A percentile compares a stretch with the other conserved stretches of the same genome.
Conservation (phyloP, 2,888 invertebrate genomes). For the Trissoscelio sp. region DNA sequence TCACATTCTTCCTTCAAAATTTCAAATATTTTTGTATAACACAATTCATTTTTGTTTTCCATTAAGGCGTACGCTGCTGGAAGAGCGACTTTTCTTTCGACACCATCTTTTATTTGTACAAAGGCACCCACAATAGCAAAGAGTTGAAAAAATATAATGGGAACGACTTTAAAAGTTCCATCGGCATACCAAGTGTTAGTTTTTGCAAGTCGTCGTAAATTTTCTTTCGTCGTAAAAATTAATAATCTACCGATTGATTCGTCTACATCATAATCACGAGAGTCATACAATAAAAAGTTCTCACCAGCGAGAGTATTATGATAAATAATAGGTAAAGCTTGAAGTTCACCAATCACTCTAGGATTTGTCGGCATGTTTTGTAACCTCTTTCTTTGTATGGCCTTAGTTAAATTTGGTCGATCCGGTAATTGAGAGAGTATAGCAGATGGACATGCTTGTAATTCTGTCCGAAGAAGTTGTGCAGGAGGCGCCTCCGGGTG, state of each 20-base stretch:
- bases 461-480: no score
- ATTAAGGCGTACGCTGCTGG: not conserved
- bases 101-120: not conserved
- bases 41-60: not conserved
- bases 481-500: no score
- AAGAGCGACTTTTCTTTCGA: not conserved
- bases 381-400: constrained; percentile 8
- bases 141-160: not conserved
- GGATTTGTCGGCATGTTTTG: constrained; percentile 14
- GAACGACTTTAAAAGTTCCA: not conserved
- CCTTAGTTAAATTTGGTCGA: constrained; percentile 7
- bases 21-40: not conserved
- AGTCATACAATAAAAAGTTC: constrained; percentile 16
- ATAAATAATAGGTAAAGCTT: not conserved
- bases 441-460: no score
- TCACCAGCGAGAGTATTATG: not conserved
- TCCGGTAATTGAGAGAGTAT: no score
- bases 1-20: not conserved
- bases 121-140: not conserved
- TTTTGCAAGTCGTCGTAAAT: not conserved
- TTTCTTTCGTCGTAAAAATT: not conserved
- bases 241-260: not conserved
- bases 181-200: not conserved
- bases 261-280: not conserved
- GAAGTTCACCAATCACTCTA: not conserved